These are phyloP conservation scores for Pelodiscus sinensis DNA, from an alignment of 2,113 vertebrate genomes.

Conservation along the genomic window DNA sequence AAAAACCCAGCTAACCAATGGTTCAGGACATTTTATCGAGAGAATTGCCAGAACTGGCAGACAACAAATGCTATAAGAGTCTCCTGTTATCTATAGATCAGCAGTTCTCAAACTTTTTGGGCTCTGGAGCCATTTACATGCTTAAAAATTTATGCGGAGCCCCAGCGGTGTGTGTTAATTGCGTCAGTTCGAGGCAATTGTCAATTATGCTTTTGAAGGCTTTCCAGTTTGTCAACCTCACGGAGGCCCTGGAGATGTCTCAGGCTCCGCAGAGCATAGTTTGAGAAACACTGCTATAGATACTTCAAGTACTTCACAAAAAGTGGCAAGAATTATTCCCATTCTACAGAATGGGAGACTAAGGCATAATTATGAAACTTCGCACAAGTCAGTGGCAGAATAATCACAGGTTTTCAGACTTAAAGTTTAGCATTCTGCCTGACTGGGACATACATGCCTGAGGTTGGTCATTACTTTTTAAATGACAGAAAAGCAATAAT, in stretches of 20 bases:
- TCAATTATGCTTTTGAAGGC: too few species aligned
- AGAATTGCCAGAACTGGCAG: background rate
- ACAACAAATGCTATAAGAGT: background rate
- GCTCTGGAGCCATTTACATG: too few species aligned
- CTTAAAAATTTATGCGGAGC: too few species aligned
- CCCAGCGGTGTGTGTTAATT: too few species aligned
- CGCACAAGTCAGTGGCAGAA: constrained; percentile 16
- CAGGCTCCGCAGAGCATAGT: too few species aligned
- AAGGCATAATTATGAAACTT: constrained; percentile 36
- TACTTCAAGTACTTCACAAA: background rate
- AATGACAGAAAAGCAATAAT: background rate
- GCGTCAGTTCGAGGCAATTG: too few species aligned
- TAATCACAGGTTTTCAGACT: background rate
- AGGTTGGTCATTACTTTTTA: background rate
- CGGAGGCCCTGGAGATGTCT: too few species aligned
- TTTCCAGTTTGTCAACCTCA: too few species aligned
- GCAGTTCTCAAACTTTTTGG: too few species aligned
- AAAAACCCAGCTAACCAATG: background rate
- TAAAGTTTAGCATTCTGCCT: constrained; percentile 28
- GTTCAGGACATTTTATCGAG: accelerated
- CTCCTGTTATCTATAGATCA: too few species aligned
- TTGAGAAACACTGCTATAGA: background rate
- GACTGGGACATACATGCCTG: background rate
- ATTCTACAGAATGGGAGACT: background rate
- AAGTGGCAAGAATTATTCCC: background rate